Base-by-base conservation (phyloP, 2,888 invertebrate species). In the Acleris literana region DNA sequence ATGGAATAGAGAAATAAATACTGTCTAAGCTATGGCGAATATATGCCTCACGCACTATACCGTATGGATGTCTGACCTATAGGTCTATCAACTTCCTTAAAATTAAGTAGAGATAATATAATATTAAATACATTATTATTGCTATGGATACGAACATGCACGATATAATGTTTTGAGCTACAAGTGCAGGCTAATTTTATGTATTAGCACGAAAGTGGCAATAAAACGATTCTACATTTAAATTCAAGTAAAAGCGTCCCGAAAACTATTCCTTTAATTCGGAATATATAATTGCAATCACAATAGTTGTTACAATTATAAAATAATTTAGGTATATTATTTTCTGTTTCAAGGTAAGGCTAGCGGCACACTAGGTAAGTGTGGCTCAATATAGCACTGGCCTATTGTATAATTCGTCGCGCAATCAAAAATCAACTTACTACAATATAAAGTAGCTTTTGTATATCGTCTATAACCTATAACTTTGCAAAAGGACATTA, bases 71-170 rank as follows among this genome's bases (percentile, higher is more conserved):
- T 4, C 1, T 13, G 39, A 39, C 39, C 39, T 39, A 13, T 13
- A 39, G 39, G 39, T 39, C 39, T n/a, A 39, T 13, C 13, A 17
- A 18, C 16, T 7, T 4, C 7, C 57, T 4, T 20, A 5, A 7
- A n/a, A 49, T 49, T 59, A 59, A 25, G 29, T 33, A 33, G 44
- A 43, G 39, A 60, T 66, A 59, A 22, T 60, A 29, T 51, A 55
- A 39, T 60, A 62, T 62, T 18, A 52, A 61, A 62, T 66, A 57
- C 65, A n/a, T 43, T 65, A 65, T 66, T 66, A 66, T 66, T 62
- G 66, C 61, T 66, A 62, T 66, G 46, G 61, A 66, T 62, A 62
- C 52, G 44, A 56, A 22, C 46, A 55, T 51, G 51, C 44, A 43
- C 52, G 58, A 59, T 46, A 66, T 61, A 60, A 39, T 33, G 20